A percentile compares a stretch with the other conserved stretches of the same genome.
These are phyloP conservation scores for Geotrupes spiniger DNA, from an alignment of 2,888 invertebrate genomes.

Conservation along the genomic window DNA sequence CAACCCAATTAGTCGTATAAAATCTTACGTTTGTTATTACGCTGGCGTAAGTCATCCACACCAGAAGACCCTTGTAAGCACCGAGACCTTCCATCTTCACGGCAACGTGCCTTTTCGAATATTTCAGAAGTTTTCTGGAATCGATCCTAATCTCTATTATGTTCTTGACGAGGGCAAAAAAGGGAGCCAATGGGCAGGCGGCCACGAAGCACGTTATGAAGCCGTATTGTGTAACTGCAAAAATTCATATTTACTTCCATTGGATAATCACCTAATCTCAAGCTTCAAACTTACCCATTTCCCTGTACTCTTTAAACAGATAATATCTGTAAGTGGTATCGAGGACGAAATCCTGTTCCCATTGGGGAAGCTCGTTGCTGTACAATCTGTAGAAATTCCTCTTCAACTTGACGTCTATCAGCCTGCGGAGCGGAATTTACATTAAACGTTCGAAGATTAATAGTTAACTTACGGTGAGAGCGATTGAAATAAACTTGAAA, in stretches of 20 bases:
- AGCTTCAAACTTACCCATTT: slow-evolving; percentile 23
- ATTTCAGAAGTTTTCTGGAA: slow-evolving; percentile 20
- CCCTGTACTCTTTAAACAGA: slow-evolving; percentile 27
- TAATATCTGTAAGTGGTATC: slow-evolving; percentile 25
- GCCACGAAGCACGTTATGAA: slow-evolving; percentile 62
- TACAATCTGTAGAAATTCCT: not conserved
- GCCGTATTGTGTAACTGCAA: slow-evolving; percentile 58
- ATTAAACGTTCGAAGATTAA: not conserved
- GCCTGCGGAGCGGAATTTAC: slow-evolving; percentile 3
- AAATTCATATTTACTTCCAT: not conserved
- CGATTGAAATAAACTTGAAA: slow-evolving; percentile 53
- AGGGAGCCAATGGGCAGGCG: slow-evolving; percentile 60
- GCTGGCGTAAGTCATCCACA: slow-evolving; percentile 19
- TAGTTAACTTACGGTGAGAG: slow-evolving; percentile 51
- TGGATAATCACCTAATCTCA: too few relatives aligned
- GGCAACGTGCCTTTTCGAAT: slow-evolving; percentile 15
- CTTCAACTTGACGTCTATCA: not conserved
- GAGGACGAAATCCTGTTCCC: slow-evolving; percentile 36
- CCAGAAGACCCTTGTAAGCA: slow-evolving; percentile 19
- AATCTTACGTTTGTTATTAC: slow-evolving; percentile 23
- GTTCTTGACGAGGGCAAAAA: slow-evolving; percentile 60
- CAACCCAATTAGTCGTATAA: too few relatives aligned
- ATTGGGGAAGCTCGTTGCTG: slow-evolving; percentile 26
- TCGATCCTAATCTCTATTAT: slow-evolving; percentile 53
- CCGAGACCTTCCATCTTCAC: slow-evolving; percentile 12